Evolutionary conservation across 2,888 invertebrate species (phyloP), one percentile per base, ranked within the genome.

Genomic region (Thereva unica): DNA sequence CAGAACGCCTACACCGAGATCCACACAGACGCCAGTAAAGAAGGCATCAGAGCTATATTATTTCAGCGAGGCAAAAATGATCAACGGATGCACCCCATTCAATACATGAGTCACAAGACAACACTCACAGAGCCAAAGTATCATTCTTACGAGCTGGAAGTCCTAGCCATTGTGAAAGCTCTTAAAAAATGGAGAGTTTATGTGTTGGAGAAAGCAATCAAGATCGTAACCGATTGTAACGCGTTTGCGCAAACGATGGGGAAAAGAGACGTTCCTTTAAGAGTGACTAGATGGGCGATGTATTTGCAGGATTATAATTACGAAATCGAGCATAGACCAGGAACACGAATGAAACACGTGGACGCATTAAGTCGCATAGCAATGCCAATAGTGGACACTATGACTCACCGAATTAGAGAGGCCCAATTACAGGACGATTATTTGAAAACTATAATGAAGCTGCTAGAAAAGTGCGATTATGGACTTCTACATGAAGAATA

Each of bases 101-200:
- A 34, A 9, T 66, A 40, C 45, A 49, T 47, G 59, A 63, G 63
- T 55, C 42, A 57, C 23, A 67, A 68, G 23, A 67, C 67, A 1
- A 57, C 55, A 1, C 12, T n/a, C 4, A 38, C 12, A 42, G 63
- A 69, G 56, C 59, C 54, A 10, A 55, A 47, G 34, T 66, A 64
- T 23, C 47, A 59, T 6, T 61, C 66, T 4, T 67, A 67, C 35
- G 67, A 69, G 40, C 12, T 69, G 8, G 69, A 67, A 12, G 67
- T 67, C 12, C 37, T 67, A 2, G 67, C 67, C 6, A 52, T 69
- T 5, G 47, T 67, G 2, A 1, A 23, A 23, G 23, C 23, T 2
- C 23, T 23, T 23, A 23, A 23, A 23, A 23, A 23, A 2, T 23
- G 23, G 23, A 23, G 23, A 23, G 23, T 23, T 23, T 23, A 23